Base-by-base conservation (phyloP, 2,797 vertebrate genomes). In the Nannoperca obscura region DNA sequence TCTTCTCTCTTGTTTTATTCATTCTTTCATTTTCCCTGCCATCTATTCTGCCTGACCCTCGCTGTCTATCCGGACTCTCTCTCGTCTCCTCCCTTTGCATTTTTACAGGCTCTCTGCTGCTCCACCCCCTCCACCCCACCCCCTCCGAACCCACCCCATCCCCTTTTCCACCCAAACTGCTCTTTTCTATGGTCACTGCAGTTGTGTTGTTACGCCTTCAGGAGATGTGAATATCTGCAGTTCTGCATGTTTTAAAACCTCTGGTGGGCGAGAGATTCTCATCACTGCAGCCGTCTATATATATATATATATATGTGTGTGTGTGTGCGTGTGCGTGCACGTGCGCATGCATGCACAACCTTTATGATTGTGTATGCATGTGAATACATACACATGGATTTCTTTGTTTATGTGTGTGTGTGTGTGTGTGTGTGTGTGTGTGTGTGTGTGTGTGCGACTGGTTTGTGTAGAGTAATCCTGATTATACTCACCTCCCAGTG, bases 1-100 rank as follows among this genome's bases (percentile, higher is more conserved):
- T 89, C 74, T 86, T 38, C 81, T 77, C 89, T 90, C 85, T 81
- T 94, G 89, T 91, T 92, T 92, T 93, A 93, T 94, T 94, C 88
- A 92, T 94, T 81, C 69, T 88, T 89, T 92, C 85, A 91, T 92
- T 88, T 93, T 91, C 83, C 69, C 73, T 34, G 71, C 81, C 82
- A 83, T 90, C 86, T 36, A 84, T 87, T 81, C 75, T 81, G 60
- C 60, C 63, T 86, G 85, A 83, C 80, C 79, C 83, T 82, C 68
- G 10, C 78, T 68, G 69, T 85, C 89, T 79, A 24, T 85, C 71
- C 44, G 0, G 65, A 53, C 53, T 75, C 54, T 64, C 34, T 52
- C 60, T 77, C 22, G 22, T 47, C 63, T 55, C 38, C 46, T 67
- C 72, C 67, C 50, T 60, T 78, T 84, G 66, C 82, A 76, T 90